Evolutionary conservation across 2,797 vertebrate species (phyloP).

Genomic region (Lagorchestes hirsutus): DNA sequence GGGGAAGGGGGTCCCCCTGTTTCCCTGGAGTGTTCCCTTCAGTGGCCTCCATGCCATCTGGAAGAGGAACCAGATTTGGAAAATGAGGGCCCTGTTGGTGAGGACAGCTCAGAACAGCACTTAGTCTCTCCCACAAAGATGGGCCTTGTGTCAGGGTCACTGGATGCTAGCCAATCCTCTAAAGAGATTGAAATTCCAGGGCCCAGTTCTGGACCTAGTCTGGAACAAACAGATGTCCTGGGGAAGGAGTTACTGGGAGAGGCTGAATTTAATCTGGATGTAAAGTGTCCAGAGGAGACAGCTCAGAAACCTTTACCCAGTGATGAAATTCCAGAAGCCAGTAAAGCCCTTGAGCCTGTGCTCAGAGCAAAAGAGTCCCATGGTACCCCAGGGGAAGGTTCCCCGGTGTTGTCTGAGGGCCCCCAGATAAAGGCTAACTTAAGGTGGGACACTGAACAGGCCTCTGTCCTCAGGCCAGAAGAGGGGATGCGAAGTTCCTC

Average conservation of each 20-base stretch:
- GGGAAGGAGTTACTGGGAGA: background rate
- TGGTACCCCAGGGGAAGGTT: background rate
- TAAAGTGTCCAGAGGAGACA: background rate
- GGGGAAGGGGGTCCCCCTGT: background rate
- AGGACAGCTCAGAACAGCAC: slow-evolving; percentile 29
- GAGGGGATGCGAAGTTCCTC: background rate
- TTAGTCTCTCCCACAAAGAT: slow-evolving; percentile 4
- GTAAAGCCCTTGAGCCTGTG: accelerated
- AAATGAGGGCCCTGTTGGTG: background rate
- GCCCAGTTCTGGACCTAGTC: background rate
- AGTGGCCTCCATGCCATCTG: background rate
- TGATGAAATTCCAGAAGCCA: background rate
- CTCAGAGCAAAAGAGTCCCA: too few relatives aligned
- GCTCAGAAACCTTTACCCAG: background rate
- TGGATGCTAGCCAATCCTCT: background rate
- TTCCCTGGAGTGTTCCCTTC: background rate
- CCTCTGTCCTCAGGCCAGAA: background rate
- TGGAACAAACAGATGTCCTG: background rate
- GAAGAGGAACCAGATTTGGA: slow-evolving; percentile 28
- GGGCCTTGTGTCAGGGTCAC: background rate
- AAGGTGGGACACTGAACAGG: background rate
- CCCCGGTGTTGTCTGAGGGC: background rate
- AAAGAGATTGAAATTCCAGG: background rate
- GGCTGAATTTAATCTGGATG: background rate
- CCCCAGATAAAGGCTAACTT: background rate